A percentile compares a stretch with the other conserved stretches of the same genome.
Conservation (phyloP, 2,888 invertebrate genomes). For the Psococerastis gibbosa region DNA sequence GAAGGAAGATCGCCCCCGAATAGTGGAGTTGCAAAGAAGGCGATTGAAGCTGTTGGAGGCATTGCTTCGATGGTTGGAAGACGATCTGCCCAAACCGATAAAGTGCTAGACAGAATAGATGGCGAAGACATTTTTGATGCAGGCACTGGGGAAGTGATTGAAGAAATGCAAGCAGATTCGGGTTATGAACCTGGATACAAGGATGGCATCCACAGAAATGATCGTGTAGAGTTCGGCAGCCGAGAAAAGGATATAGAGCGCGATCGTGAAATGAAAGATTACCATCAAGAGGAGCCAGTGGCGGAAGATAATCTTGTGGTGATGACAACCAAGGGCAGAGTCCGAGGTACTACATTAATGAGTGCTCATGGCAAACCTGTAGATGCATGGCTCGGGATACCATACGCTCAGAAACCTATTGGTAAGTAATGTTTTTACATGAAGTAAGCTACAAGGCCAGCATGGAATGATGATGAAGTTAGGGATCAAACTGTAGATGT, state of each 20-base stretch:
- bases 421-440: too few species aligned
- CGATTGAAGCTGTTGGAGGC: neutral
- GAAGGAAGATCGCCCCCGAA: neutral
- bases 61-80: neutral
- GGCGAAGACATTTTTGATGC: neutral
- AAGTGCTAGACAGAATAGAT: neutral
- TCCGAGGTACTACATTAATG: slow-evolving; percentile 51
- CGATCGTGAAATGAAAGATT: slow-evolving; percentile 16
- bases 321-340: slow-evolving; percentile 56
- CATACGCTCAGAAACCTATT: slow-evolving; percentile 61
- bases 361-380: slow-evolving; percentile 60
- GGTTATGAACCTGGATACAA: too few species aligned
- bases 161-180: neutral
- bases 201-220: too few species aligned
- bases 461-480: too few species aligned
- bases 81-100: neutral
- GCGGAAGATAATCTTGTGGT: slow-evolving; percentile 53
- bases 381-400: slow-evolving; percentile 68
- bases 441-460: too few species aligned
- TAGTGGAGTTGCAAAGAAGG: neutral
- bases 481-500: too few species aligned
- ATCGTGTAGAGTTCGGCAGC: neutral
- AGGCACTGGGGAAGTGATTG: neutral
- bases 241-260: slow-evolving; percentile 1
- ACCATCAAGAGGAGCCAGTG: slow-evolving; percentile 25